Evolutionary conservation across 1,140 invertebrate species (phyloP).

Genomic region (Aphis gossypii): DNA sequence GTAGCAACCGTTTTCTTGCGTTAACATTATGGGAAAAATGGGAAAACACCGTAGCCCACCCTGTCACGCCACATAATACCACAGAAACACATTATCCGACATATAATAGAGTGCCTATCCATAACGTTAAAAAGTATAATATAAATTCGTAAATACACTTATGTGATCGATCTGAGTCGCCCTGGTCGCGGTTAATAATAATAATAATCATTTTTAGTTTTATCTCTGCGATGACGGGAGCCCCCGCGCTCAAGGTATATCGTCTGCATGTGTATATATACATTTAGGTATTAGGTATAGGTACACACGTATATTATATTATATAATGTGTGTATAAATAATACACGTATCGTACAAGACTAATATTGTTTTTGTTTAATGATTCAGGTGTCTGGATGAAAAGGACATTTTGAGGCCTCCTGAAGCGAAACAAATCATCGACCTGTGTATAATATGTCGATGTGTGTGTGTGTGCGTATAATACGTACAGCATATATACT

Average conservation of each 20-base stretch:
- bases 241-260: neutral
- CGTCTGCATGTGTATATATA: neutral
- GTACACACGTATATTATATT: too few species aligned
- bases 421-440: slow-evolving; percentile 57
- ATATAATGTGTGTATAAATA: neutral
- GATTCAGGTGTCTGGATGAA: slow-evolving; percentile 32
- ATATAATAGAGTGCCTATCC: neutral
- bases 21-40: neutral
- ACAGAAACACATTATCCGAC: neutral
- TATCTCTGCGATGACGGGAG: neutral
- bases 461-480: neutral
- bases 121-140: neutral
- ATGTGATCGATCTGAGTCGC: slow-evolving; percentile 4
- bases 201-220: neutral
- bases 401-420: slow-evolving; percentile 55
- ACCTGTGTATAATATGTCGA: slow-evolving; percentile 4
- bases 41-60: neutral
- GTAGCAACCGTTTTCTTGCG: neutral
- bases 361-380: slow-evolving; percentile 56
- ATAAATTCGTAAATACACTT: neutral
- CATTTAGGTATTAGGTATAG: too few species aligned
- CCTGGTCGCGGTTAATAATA: neutral
- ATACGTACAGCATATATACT: neutral
- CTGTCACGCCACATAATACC: too few species aligned
- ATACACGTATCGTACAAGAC: slow-evolving; percentile 32